phyloP scores from a whole-genome alignment of 2,797 vertebrate genomes.

The Lutjanus argentimaculatus region DNA sequence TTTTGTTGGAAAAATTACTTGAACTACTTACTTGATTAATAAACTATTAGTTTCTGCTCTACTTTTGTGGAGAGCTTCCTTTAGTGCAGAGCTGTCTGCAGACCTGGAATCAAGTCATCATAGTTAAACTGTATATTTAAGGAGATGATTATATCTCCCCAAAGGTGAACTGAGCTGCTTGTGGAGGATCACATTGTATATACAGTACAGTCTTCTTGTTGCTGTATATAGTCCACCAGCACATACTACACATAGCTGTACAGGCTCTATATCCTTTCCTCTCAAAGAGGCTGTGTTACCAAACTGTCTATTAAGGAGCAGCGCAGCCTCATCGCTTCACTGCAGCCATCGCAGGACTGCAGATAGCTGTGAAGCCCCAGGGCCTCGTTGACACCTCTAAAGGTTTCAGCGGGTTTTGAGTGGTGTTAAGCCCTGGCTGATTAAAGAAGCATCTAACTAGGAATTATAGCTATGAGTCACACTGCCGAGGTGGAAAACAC shows the following conservation, averaged over 20 bases:
- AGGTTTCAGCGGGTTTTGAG: constrained; percentile 34
- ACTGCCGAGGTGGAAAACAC: constrained; percentile 24
- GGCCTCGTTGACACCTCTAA: constrained; percentile 56
- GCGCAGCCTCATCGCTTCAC: background rate
- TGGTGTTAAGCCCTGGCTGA: constrained; percentile 53
- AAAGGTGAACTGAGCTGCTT: constrained; percentile 1
- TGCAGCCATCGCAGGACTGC: background rate
- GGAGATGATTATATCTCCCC: background rate
- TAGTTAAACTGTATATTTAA: background rate
- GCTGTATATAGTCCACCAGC: constrained; percentile 9
- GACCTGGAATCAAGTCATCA: background rate
- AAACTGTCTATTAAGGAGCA: constrained; percentile 5
- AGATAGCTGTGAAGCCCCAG: constrained; percentile 23
- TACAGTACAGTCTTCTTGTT: background rate
- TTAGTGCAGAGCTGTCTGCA: background rate
- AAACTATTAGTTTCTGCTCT: too few species aligned
- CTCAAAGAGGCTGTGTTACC: constrained; percentile 10
- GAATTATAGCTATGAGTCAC: constrained; percentile 63
- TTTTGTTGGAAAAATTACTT: background rate
- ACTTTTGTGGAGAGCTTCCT: background rate
- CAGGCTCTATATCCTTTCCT: constrained; percentile 1
- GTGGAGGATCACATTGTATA: background rate
- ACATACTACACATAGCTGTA: constrained; percentile 5
- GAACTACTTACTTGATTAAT: background rate
- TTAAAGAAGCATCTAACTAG: constrained; percentile 58